Conservation (phyloP, 2,113 vertebrate species). For the Baryphthengus martii region DNA sequence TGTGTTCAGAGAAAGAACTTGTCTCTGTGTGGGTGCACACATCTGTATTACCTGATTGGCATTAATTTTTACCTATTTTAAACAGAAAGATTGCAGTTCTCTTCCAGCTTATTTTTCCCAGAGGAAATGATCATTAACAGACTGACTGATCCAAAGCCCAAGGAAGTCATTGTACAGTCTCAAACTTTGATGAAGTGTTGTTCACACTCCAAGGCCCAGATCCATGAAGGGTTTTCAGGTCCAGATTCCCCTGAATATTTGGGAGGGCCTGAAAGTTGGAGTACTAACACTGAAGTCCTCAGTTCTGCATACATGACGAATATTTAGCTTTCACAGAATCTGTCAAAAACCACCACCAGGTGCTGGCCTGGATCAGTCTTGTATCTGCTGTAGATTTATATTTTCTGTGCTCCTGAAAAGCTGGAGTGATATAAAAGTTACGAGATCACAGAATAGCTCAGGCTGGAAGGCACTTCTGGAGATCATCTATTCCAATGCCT, state of each 20-base stretch:
- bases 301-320: neutral
- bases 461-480: neutral
- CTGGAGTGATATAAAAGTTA: neutral
- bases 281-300: neutral
- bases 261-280: neutral
- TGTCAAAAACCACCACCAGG: neutral
- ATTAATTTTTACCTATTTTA: neutral
- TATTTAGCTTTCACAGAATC: neutral
- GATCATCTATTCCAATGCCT: neutral
- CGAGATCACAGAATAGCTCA: neutral
- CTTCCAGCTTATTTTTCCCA: neutral
- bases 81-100: neutral
- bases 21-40: neutral
- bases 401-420: neutral
- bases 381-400: neutral
- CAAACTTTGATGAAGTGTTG: neutral
- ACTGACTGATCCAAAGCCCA: neutral
- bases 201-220: neutral
- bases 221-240: neutral
- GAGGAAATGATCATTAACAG: neutral
- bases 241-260: neutral
- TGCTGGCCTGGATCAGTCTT: neutral
- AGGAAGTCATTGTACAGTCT: neutral
- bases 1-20: conserved; percentile 2
- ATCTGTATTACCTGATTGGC: neutral